These are phyloP conservation scores for Hyposmocoma kahamanoa DNA, from an alignment of 1,140 invertebrate species.

Conservation along the genomic window DNA sequence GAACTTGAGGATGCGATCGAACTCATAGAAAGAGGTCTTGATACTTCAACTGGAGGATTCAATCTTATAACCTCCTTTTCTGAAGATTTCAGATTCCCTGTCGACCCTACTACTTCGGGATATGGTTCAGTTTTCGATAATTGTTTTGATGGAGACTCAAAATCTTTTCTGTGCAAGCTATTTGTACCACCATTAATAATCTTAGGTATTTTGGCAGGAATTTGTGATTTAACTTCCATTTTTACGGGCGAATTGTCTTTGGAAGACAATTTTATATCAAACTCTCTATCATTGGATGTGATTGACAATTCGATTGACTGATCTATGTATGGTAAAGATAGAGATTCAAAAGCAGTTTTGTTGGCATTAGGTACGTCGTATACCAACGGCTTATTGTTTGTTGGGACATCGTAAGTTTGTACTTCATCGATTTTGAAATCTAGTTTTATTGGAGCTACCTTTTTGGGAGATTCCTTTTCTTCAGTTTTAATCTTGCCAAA, in stretches of 20 bases:
- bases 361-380: constrained; percentile 61
- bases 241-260: constrained; percentile 52
- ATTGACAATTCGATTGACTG: constrained; percentile 65
- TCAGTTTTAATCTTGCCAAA: constrained; percentile 25
- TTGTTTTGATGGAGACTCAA: constrained; percentile 39
- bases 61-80: constrained; percentile 49
- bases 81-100: constrained; percentile 51
- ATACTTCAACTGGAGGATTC: constrained; percentile 55
- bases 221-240: constrained; percentile 27
- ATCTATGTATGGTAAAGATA: constrained; percentile 61
- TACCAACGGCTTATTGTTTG: constrained; percentile 43
- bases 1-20: constrained; percentile 87
- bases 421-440: constrained; percentile 51
- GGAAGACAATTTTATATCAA: constrained; percentile 60
- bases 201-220: constrained; percentile 48
- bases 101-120: constrained; percentile 53
- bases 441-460: constrained; percentile 32
- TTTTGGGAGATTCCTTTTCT: constrained; percentile 28
- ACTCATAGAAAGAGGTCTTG: constrained; percentile 85
- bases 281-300: constrained; percentile 63
- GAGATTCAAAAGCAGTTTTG: constrained; percentile 60
- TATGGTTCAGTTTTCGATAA: constrained; percentile 48
- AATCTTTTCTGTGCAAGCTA: constrained; percentile 56
- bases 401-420: constrained; percentile 63
- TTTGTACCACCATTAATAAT: constrained; percentile 38